Conservation (phyloP, 2,888 invertebrate genomes). For the Drosophila melanosoma region DNA sequence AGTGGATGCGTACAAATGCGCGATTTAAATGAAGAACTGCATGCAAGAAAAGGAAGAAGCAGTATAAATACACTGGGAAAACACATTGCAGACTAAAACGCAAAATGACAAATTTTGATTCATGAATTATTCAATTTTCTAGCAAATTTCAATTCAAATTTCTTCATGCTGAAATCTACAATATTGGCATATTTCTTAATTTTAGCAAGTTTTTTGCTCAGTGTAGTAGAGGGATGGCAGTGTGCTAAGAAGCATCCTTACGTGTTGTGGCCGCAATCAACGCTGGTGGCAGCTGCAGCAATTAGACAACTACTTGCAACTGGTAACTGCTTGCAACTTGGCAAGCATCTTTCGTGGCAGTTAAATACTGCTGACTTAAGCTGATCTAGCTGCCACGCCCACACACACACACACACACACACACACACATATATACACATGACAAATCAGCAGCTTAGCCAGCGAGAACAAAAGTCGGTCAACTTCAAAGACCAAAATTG, state of each 20-base stretch:
- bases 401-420: conserved; percentile 23
- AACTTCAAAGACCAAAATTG: conserved; percentile 44
- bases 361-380: background rate
- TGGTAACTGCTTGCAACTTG: conserved; percentile 38
- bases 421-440: conserved; percentile 22
- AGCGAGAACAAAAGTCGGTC: conserved; percentile 42
- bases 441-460: conserved; percentile 32
- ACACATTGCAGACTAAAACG: background rate
- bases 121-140: background rate
- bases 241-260: conserved; percentile 3
- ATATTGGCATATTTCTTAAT: background rate
- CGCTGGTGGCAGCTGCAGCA: conserved; percentile 44
- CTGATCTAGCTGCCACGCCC: conserved; percentile 22
- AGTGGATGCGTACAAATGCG: conserved; percentile 71
- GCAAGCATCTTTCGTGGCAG: conserved; percentile 13
- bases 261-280: conserved; percentile 26
- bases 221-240: background rate
- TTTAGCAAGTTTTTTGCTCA: background rate
- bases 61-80: background rate
- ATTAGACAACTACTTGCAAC: conserved; percentile 42
- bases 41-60: conserved; percentile 7
- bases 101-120: background rate
- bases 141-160: background rate
- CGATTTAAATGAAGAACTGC: conserved; percentile 70
- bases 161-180: background rate